phyloP scores from a whole-genome alignment of 2,113 vertebrate species.

The Scatophagus argus region DNA sequence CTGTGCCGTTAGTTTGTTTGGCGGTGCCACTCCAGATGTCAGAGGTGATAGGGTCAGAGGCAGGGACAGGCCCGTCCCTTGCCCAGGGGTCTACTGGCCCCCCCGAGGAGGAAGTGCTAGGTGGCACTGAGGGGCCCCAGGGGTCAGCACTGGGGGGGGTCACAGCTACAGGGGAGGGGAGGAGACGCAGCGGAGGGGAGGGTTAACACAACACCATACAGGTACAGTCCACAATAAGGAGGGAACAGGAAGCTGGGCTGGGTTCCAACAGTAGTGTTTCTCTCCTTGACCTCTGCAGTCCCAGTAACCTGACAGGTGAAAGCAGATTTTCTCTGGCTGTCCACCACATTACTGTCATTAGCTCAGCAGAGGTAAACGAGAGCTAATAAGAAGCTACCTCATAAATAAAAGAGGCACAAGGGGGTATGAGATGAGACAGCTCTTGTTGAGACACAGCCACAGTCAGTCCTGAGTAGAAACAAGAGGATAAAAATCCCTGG shows the following conservation, averaged over 20 bases:
- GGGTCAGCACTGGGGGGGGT: slow-evolving; percentile 85
- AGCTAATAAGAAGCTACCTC: slow-evolving; percentile 51
- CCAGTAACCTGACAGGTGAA: slow-evolving; percentile 1
- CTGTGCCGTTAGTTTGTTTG: slow-evolving; percentile 88
- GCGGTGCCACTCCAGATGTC: slow-evolving; percentile 86
- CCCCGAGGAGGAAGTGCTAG: slow-evolving; percentile 82
- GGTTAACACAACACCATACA: slow-evolving; percentile 77
- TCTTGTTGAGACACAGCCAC: slow-evolving; percentile 74
- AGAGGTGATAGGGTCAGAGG: slow-evolving; percentile 81
- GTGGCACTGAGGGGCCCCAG: slow-evolving; percentile 84
- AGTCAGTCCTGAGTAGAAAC: slow-evolving; percentile 74
- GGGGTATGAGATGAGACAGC: slow-evolving; percentile 57
- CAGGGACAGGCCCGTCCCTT: slow-evolving; percentile 79
- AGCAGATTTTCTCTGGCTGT: neutral
- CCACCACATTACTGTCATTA: neutral
- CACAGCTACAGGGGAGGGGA: slow-evolving; percentile 81
- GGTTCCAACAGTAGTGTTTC: slow-evolving; percentile 60
- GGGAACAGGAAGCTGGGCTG: slow-evolving; percentile 67
- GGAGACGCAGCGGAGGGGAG: slow-evolving; percentile 71
- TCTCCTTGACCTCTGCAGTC: slow-evolving; percentile 65
- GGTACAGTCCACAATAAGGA: slow-evolving; percentile 66
- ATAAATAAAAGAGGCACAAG: slow-evolving; percentile 29
- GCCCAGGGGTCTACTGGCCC: slow-evolving; percentile 85
- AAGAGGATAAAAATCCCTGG: slow-evolving; percentile 71
- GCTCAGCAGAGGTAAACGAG: slow-evolving; percentile 66